Conservation (phyloP, 2,113 vertebrate genomes). For the Lophura nycthemera region DNA sequence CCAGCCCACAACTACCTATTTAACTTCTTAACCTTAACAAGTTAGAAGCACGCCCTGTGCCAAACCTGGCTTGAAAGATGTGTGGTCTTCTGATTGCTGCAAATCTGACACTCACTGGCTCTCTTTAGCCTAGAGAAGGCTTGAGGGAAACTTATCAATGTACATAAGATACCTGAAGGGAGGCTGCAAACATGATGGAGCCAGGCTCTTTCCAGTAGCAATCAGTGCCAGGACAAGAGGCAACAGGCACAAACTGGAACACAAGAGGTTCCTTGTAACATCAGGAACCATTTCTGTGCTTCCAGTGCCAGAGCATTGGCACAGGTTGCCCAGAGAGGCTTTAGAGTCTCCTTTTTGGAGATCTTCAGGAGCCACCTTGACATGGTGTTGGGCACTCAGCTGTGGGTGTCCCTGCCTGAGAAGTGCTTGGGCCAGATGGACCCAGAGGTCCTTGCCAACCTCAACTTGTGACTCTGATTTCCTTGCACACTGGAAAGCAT, state of each 20-base stretch:
- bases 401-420: not conserved
- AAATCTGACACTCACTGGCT: not conserved
- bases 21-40: not conserved
- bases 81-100: not conserved
- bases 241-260: not conserved
- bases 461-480: not conserved
- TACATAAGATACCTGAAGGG: not conserved
- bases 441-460: not conserved
- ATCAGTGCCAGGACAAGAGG: not conserved
- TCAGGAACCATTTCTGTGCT: not conserved
- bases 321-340: not conserved
- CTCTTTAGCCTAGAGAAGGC: not conserved
- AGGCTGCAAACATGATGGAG: not conserved
- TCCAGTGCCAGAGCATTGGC: not conserved
- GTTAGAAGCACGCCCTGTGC: not conserved
- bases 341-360: not conserved
- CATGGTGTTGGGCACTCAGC: rapidly evolving
- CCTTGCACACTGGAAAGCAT: not conserved
- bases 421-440: not conserved
- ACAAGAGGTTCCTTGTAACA: not conserved
- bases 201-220: not conserved
- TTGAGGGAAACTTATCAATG: not conserved
- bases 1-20: not conserved
- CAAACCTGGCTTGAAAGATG: not conserved
- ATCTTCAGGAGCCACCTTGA: rapidly evolving